Conservation (phyloP, 2,888 invertebrate species). For the Crossocerus cetratus region DNA sequence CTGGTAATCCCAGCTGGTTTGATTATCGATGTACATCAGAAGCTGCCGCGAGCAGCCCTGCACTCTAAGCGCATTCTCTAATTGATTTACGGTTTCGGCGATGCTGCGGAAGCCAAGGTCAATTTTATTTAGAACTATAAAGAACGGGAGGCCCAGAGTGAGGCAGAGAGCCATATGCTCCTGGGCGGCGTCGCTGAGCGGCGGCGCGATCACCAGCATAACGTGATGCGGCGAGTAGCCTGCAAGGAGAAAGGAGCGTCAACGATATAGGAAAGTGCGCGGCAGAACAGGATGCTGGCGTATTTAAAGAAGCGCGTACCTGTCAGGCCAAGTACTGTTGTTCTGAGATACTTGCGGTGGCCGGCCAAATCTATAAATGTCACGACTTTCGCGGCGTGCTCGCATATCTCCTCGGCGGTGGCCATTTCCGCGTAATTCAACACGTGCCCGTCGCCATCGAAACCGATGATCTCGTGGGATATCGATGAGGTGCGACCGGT, state of each 20-base stretch:
- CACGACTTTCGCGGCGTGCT: slow-evolving; percentile 93
- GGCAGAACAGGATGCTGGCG: background rate
- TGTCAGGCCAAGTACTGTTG: slow-evolving; percentile 95
- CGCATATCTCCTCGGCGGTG: slow-evolving; percentile 95
- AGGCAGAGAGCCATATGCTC: slow-evolving; percentile 93
- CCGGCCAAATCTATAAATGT: slow-evolving; percentile 98
- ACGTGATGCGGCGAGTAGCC: slow-evolving; percentile 96
- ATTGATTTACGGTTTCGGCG: slow-evolving; percentile 67
- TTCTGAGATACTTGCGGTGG: slow-evolving; percentile 95
- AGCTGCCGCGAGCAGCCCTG: slow-evolving; percentile 71
- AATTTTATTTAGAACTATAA: slow-evolving; percentile 95
- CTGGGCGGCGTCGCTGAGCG: slow-evolving; percentile 78
- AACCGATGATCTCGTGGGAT: slow-evolving; percentile 97
- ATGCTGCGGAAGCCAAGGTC: slow-evolving; percentile 83
- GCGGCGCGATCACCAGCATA: slow-evolving; percentile 83
- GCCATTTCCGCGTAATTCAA: slow-evolving; percentile 93
- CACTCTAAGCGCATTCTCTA: slow-evolving; percentile 67
- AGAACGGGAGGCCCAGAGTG: slow-evolving; percentile 91
- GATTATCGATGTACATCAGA: slow-evolving; percentile 61
- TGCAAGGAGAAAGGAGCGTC: slow-evolving; percentile 28
- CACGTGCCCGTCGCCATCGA: slow-evolving; percentile 90
- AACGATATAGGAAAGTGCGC: background rate
- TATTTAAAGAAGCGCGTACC: slow-evolving; percentile 72
- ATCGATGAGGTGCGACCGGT: slow-evolving; percentile 96
- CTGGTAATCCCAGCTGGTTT: slow-evolving; percentile 59